A percentile compares a stretch with the other conserved stretches of the same genome.
These are phyloP conservation scores for Choristoneura fumiferana DNA, from an alignment of 1,140 invertebrate genomes.

Conservation along the genomic window DNA sequence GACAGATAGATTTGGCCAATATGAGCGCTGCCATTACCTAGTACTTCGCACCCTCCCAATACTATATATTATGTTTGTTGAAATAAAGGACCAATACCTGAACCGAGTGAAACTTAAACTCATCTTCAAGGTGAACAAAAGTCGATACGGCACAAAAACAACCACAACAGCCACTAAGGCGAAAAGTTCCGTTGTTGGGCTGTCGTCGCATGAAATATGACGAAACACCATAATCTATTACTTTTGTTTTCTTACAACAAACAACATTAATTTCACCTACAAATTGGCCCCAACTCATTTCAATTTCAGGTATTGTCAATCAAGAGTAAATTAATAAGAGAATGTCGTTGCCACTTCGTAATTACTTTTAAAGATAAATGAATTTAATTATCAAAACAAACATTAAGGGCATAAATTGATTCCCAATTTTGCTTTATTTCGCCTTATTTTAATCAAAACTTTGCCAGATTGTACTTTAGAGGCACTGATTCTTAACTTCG, in stretches of 20 bases:
- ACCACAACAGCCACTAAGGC: background rate
- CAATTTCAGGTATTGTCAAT: slow-evolving; percentile 2
- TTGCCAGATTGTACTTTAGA: slow-evolving; percentile 1
- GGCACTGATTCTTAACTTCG: slow-evolving; percentile 13
- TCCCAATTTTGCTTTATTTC: slow-evolving; percentile 17
- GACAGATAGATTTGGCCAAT: too few species aligned
- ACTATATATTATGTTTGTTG: too few species aligned
- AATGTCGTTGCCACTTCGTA: background rate
- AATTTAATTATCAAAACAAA: slow-evolving; percentile 19
- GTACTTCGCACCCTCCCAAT: too few species aligned
- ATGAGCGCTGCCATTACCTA: too few species aligned
- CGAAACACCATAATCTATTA: slow-evolving; percentile 5
- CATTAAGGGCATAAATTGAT: slow-evolving; percentile 14
- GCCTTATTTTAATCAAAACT: slow-evolving; percentile 22
- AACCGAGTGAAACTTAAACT: too few species aligned
- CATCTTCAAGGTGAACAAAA: background rate
- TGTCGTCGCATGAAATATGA: slow-evolving; percentile 9
- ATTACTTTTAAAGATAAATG: slow-evolving; percentile 23
- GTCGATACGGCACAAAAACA: background rate
- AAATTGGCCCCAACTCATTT: background rate
- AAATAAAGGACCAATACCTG: too few species aligned
- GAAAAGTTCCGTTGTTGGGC: background rate
- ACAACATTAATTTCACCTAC: background rate
- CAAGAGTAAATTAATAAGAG: background rate
- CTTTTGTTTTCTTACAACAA: slow-evolving; percentile 13